Percentiles rank a stretch among this genome's conserved stretches.
These are phyloP conservation scores for Lepidonotus clava DNA, from an alignment of 2,888 invertebrate species.

Conservation along the genomic window DNA sequence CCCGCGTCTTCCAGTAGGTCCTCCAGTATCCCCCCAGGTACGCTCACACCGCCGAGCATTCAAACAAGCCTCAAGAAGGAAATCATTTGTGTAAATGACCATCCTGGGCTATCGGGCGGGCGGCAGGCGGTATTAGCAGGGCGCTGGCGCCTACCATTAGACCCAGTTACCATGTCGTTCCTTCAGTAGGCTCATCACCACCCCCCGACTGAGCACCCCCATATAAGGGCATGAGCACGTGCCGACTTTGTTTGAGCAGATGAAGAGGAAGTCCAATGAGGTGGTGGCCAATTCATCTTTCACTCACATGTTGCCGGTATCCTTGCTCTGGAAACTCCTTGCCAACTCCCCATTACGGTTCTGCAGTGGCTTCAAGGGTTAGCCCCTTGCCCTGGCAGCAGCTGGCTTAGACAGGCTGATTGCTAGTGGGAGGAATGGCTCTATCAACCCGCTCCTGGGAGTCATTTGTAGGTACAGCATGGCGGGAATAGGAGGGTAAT, in stretches of 20 bases:
- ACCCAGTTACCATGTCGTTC: not conserved
- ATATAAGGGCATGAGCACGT: not conserved
- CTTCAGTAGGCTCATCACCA: not conserved
- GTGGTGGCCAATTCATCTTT: no score
- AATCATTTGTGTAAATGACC: not conserved
- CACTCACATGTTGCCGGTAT: no score
- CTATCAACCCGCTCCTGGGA: not conserved
- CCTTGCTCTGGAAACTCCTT: no score
- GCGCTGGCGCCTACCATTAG: not conserved
- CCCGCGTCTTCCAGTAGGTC: not conserved
- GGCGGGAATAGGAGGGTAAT: not conserved
- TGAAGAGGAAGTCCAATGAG: not conserved
- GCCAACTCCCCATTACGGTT: no score
- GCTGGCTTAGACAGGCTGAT: no score
- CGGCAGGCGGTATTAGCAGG: slow-evolving; percentile 6
- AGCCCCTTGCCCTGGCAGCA: no score
- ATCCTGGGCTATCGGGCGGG: not conserved
- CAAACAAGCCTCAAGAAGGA: slow-evolving; percentile 13
- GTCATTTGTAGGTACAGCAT: not conserved
- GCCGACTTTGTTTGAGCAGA: not conserved
- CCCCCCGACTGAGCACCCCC: not conserved
- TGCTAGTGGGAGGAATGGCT: not conserved
- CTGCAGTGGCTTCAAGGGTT: no score
- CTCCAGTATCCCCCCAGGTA: no score
- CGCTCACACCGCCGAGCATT: no score